A percentile compares a stretch with the other conserved stretches of the same genome.
Conservation (phyloP, 2,888 invertebrate genomes). For the Listrodromus nycthemerus region DNA sequence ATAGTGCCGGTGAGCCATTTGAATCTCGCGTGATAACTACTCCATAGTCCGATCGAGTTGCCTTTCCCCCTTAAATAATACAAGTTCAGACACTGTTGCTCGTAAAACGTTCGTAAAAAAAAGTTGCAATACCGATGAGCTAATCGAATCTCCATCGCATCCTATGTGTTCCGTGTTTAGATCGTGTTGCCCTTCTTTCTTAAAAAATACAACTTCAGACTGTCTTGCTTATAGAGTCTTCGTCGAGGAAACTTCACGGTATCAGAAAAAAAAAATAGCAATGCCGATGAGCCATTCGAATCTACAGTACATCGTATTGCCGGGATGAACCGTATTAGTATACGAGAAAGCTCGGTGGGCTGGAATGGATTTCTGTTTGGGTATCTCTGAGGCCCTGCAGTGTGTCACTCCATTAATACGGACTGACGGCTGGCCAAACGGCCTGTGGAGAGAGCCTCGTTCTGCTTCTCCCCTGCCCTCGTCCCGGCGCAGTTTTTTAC, state of each 20-base stretch:
- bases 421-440: constrained; percentile 62
- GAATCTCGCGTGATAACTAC: background rate
- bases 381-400: constrained; percentile 61
- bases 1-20: background rate
- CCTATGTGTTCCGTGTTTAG: background rate
- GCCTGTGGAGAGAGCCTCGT: constrained; percentile 64
- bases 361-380: constrained; percentile 65
- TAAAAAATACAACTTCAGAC: background rate
- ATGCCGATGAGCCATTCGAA: constrained; percentile 17
- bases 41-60: too few relatives aligned
- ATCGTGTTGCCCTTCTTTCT: background rate
- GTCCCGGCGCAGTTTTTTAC: constrained; percentile 47
- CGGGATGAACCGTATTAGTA: background rate
- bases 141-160: background rate
- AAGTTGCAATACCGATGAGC: background rate
- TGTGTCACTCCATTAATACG: constrained; percentile 67
- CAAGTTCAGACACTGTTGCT: too few relatives aligned
- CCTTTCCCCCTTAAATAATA: too few relatives aligned
- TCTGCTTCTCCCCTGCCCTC: constrained; percentile 60
- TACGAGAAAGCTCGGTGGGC: constrained; percentile 64
- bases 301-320: constrained; percentile 3
- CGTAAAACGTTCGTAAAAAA: too few relatives aligned
- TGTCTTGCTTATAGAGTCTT: background rate
- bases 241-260: background rate
- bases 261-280: constrained; percentile 6